Conservation (phyloP, 2,113 vertebrate species). For the Hystrix cristata region DNA sequence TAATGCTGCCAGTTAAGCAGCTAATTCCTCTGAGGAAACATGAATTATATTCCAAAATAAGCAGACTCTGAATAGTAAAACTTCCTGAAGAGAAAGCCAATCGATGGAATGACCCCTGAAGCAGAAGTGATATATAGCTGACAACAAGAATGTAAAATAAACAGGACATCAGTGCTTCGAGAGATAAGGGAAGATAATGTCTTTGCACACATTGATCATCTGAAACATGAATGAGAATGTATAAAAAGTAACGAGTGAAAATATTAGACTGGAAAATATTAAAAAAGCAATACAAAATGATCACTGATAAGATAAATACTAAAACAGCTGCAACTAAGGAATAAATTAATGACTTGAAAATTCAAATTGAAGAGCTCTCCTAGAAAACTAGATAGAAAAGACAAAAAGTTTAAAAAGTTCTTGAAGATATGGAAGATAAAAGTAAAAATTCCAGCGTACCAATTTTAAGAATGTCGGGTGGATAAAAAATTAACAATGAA, state of each 20-base stretch:
- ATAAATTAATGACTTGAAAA: neutral
- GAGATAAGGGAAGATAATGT: neutral
- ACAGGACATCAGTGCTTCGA: neutral
- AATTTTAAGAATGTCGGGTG: neutral
- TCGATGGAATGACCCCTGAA: neutral
- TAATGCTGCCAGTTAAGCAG: neutral
- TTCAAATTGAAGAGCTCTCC: neutral
- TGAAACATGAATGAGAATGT: neutral
- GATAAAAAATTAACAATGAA: neutral
- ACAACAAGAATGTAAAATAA: neutral
- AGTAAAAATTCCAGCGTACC: neutral
- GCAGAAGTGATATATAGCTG: neutral
- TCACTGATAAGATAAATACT: neutral
- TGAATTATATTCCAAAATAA: slow-evolving; percentile 18
- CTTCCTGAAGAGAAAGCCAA: neutral
- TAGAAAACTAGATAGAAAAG: neutral
- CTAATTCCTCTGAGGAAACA: neutral
- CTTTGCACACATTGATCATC: neutral
- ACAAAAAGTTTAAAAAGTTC: neutral
- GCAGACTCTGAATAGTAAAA: neutral
- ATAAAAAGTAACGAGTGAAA: neutral
- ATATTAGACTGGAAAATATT: neutral
- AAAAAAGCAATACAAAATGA: neutral
- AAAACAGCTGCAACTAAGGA: neutral
- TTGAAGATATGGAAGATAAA: neutral